These are phyloP conservation scores for Eumerus sabulonum DNA, from an alignment of 2,888 invertebrate genomes.

Conservation along the genomic window DNA sequence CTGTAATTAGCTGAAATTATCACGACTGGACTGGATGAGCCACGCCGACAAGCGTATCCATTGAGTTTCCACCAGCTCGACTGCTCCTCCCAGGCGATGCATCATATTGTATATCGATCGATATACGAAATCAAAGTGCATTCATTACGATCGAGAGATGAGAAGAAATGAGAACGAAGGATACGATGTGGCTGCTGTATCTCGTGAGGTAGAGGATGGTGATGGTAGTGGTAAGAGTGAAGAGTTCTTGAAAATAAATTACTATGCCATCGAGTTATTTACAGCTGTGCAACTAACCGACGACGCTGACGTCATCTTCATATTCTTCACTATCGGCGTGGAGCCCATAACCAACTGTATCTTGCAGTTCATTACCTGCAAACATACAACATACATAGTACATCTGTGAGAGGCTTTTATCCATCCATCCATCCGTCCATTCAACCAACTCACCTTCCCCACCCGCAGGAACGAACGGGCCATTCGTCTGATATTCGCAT, in stretches of 20 bases:
- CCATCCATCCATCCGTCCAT: constrained; percentile 69
- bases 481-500: constrained; percentile 44
- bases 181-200: constrained; percentile 11
- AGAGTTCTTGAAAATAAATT: constrained; percentile 69
- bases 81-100: constrained; percentile 32
- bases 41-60: constrained; percentile 51
- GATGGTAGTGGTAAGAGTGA: constrained; percentile 1
- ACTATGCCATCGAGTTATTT: constrained; percentile 69
- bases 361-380: constrained; percentile 67
- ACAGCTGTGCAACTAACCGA: constrained; percentile 53
- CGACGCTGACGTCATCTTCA: constrained; percentile 60
- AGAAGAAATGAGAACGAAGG: constrained; percentile 4
- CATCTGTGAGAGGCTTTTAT: constrained; percentile 71
- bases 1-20: constrained; percentile 68
- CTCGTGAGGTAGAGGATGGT: too few species aligned
- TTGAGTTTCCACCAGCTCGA: constrained; percentile 33
- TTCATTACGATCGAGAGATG: constrained; percentile 27
- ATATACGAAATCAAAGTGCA: constrained; percentile 66
- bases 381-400: constrained; percentile 70
- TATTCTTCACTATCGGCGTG: constrained; percentile 50
- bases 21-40: constrained; percentile 40
- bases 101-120: constrained; percentile 63
- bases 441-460: neutral
- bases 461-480: too few species aligned
- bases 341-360: constrained; percentile 43